Evolutionary conservation across 2,888 invertebrate genomes (phyloP), one percentile per base, ranked within the genome.

Genomic region (Taphrorychus bicolor): DNA sequence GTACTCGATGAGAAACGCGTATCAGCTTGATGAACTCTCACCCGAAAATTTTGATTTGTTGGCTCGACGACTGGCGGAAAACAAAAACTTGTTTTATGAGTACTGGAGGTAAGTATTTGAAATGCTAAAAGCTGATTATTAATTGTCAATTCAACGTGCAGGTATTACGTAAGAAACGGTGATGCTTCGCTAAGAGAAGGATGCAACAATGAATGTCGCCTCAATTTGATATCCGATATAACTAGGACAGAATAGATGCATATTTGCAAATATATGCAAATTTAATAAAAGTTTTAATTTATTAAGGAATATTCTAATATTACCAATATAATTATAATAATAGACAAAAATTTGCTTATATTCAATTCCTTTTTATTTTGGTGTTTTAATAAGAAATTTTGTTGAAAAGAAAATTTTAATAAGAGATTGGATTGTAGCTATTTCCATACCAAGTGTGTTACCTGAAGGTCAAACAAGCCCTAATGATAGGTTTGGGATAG

Each of bases 1-100:
- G 19, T 94, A 94, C 78, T 87, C 89, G n/a, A 90, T 94, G 74
- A 88, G 86, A 74, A 85, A 88, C 56, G 87, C 86, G 3, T 94
- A 90, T 75, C 84, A 83, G 16, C 78, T 91, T 32, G 67, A 79
- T 0, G 86, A 90, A 73, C 83, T 93, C 5, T 86, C 87, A 11
- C 86, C 91, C 0, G 76, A 81, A 0, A 88, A 90, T 64, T 83
- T 94, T 76, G 84, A 88, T 73, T 75, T 85, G 52, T 83, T 92
- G 64, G 84, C 91, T 0, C 76, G 83, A 40, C 79, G 83, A 56
- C 87, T 92, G 87, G 84, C 84, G 2, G 82, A 81, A 0, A 83
- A 87, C 67, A 81, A 85, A 11, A 74, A 79, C 1, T 75, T 88
- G 2, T 81, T 89, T 19, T 81, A 76, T 23, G 71, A 76, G 68